phyloP scores from a whole-genome alignment of 2,888 invertebrate species.

The Ditula angustiorana region DNA sequence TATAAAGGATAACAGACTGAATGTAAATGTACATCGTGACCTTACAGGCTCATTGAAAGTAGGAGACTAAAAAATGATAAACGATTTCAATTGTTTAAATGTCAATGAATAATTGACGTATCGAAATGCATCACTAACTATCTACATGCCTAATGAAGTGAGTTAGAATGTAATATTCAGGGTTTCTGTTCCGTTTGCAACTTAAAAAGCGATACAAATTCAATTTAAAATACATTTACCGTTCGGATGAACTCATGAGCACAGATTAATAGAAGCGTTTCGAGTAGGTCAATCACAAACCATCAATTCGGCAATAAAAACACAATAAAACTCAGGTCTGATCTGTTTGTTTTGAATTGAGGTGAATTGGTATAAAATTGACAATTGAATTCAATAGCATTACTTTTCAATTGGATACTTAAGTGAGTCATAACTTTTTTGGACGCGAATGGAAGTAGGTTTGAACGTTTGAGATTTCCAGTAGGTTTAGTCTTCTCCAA shows the following conservation, averaged over 20 bases:
- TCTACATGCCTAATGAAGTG: slow-evolving; percentile 25
- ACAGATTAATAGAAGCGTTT: slow-evolving; percentile 31
- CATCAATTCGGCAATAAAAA: slow-evolving; percentile 37
- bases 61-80: slow-evolving; percentile 22
- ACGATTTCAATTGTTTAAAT: slow-evolving; percentile 64
- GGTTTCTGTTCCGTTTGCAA: slow-evolving; percentile 15
- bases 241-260: slow-evolving; percentile 31
- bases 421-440: slow-evolving; percentile 5
- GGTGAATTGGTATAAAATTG: slow-evolving; percentile 33
- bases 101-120: slow-evolving; percentile 73
- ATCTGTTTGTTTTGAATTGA: slow-evolving; percentile 36
- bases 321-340: slow-evolving; percentile 32
- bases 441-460: neutral
- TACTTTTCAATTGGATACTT: slow-evolving; percentile 2
- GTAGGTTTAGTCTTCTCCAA: slow-evolving; percentile 47
- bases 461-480: slow-evolving; percentile 52
- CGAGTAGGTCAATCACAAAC: slow-evolving; percentile 31
- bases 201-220: slow-evolving; percentile 27
- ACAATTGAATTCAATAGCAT: slow-evolving; percentile 23
- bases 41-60: slow-evolving; percentile 30
- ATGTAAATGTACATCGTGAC: slow-evolving; percentile 28
- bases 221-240: slow-evolving; percentile 24
- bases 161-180: slow-evolving; percentile 6
- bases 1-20: slow-evolving; percentile 32
- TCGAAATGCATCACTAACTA: slow-evolving; percentile 49